A percentile compares a stretch with the other conserved stretches of the same genome.
Evolutionary conservation across 2,113 vertebrate species (phyloP).

Genomic region (Apteryx mantelli): DNA sequence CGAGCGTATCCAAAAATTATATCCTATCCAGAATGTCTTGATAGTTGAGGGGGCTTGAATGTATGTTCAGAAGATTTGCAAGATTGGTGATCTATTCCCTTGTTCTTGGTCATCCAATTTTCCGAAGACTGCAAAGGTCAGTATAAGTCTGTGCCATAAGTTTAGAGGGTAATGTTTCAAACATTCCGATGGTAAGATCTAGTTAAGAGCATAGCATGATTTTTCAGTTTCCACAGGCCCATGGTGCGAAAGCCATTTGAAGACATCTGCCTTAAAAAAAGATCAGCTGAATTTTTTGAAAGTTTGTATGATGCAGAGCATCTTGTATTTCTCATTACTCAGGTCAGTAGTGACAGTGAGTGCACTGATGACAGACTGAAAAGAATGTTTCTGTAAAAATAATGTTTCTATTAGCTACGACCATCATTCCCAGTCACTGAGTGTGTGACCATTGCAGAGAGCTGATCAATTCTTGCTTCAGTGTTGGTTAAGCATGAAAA

Average conservation of each 20-base stretch:
- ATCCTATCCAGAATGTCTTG: background rate
- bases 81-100: background rate
- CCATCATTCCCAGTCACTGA: background rate
- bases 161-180: background rate
- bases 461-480: background rate
- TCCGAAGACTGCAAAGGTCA: background rate
- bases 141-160: background rate
- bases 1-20: background rate
- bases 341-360: background rate
- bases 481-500: background rate
- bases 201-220: background rate
- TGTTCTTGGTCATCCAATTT: background rate
- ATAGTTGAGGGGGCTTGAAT: background rate
- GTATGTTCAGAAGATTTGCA: background rate
- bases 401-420: background rate
- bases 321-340: background rate
- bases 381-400: background rate
- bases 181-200: background rate
- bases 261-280: background rate
- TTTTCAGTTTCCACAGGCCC: background rate
- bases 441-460: background rate
- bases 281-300: background rate
- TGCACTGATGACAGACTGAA: background rate
- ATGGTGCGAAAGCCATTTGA: background rate
- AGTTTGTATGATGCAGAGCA: background rate